Conservation (phyloP, 2,797 vertebrate genomes). For the Ceyx erithaca region DNA sequence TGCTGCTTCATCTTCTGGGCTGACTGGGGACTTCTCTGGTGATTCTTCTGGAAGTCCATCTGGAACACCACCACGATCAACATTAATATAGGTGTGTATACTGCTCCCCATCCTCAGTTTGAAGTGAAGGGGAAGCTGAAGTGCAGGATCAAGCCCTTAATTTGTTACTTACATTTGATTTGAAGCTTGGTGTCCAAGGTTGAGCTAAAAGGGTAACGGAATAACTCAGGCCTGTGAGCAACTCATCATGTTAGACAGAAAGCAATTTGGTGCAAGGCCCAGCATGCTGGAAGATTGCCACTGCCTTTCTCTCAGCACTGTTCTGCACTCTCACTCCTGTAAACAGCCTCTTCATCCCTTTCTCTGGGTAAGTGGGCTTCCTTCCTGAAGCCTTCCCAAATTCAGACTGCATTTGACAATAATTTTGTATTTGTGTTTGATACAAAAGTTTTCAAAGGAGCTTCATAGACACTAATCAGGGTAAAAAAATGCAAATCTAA, state of each 20-base stretch:
- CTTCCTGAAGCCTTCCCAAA: slow-evolving; percentile 45
- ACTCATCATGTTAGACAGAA: slow-evolving; percentile 21
- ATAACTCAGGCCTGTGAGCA: neutral
- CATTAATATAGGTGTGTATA: neutral
- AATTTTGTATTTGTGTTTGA: slow-evolving; percentile 58
- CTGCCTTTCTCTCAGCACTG: neutral
- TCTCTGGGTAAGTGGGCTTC: slow-evolving; percentile 27
- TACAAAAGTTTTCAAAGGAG: slow-evolving; percentile 56
- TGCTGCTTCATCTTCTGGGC: neutral
- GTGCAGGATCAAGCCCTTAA: neutral
- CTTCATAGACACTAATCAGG: slow-evolving; percentile 62
- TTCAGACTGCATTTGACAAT: slow-evolving; percentile 1
- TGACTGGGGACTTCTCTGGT: neutral
- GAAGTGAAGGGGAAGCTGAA: neutral
- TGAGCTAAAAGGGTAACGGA: neutral
- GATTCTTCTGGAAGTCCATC: neutral
- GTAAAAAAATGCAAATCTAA: slow-evolving; percentile 70
- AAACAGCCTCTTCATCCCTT: slow-evolving; percentile 28
- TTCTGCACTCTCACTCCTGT: neutral
- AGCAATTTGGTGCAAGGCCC: neutral
- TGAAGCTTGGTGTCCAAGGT: neutral
- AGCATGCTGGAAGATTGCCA: neutral
- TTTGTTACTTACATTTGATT: slow-evolving; percentile 29
- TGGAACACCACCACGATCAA: neutral
- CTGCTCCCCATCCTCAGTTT: neutral